Percentiles rank a stretch among this genome's conserved stretches.
Evolutionary conservation across 2,888 invertebrate species (phyloP).

Genomic region (Pandemis heparana): DNA sequence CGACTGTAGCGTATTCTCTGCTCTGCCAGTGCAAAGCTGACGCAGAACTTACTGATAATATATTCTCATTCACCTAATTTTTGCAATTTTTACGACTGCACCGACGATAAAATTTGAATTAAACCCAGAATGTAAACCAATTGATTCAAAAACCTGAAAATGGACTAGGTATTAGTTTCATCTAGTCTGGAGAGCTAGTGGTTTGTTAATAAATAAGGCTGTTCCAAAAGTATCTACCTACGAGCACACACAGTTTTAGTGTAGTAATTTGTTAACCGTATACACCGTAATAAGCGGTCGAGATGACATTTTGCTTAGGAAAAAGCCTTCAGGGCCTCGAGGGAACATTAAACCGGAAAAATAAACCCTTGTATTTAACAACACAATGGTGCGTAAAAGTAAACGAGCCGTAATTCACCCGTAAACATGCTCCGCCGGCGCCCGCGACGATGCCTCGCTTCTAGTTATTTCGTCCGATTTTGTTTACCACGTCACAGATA

Average conservation of each 20-base stretch:
- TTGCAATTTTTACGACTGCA: no score
- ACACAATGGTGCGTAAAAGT: conserved; percentile 13
- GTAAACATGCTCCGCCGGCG: not conserved
- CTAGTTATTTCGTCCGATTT: not conserved
- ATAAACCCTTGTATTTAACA: conserved; percentile 13
- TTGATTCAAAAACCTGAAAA: not conserved
- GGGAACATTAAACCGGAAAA: conserved; percentile 14
- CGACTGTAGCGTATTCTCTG: no score
- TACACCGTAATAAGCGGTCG: conserved; percentile 4
- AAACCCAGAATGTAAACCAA: no score
- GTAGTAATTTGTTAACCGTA: conserved; percentile 3
- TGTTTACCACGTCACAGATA: not conserved
- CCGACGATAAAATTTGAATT: no score
- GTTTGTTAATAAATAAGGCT: not conserved
- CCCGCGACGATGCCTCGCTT: not conserved
- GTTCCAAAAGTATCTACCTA: not conserved
- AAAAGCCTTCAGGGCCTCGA: conserved; percentile 4
- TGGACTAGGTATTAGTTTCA: no score
- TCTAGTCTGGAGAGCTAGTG: not conserved
- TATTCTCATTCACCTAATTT: no score
- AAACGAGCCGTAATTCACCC: conserved; percentile 13
- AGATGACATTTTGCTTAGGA: not conserved
- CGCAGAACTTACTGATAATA: no score
- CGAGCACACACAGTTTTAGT: not conserved
- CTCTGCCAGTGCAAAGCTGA: no score